These are phyloP conservation scores for Azorinus chamasolen DNA, from an alignment of 2,888 invertebrate genomes.

Conservation along the genomic window DNA sequence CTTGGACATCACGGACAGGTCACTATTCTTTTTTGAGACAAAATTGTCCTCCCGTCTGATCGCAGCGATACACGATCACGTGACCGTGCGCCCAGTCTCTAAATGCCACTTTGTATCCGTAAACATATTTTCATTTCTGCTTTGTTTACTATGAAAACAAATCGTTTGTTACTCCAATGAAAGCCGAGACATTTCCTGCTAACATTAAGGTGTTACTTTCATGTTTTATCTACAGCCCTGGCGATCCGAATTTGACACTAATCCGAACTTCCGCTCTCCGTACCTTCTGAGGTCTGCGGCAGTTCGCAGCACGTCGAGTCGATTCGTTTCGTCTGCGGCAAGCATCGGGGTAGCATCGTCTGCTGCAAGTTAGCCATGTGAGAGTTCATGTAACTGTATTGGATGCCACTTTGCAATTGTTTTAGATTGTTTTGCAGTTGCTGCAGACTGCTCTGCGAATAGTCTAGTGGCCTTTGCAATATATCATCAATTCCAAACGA, in stretches of 20 bases:
- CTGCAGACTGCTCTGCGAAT: conserved; percentile 52
- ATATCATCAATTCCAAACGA: conserved; percentile 66
- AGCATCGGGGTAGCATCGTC: conserved; percentile 24
- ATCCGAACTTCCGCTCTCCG: conserved; percentile 54
- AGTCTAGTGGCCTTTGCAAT: conserved; percentile 61
- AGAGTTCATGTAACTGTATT: conserved; percentile 50
- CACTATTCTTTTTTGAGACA: too few species aligned
- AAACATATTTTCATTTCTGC: neutral
- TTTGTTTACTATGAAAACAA: conserved; percentile 7
- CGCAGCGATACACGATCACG: too few species aligned
- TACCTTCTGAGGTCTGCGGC: conserved; percentile 40
- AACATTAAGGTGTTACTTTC: conserved; percentile 43
- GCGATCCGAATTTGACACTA: conserved; percentile 43
- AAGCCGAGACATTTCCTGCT: conserved; percentile 38
- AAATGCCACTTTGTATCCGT: too few species aligned
- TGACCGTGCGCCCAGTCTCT: too few species aligned
- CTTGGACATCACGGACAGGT: too few species aligned
- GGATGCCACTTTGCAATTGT: conserved; percentile 53
- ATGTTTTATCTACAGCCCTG: conserved; percentile 29
- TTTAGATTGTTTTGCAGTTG: conserved; percentile 53
- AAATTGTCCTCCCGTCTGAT: too few species aligned
- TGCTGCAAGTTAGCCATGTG: conserved; percentile 55
- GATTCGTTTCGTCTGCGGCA: conserved; percentile 46
- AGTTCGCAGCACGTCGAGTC: conserved; percentile 57
- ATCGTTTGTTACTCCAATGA: conserved; percentile 5